Evolutionary conservation across 2,888 invertebrate genomes (phyloP), one percentile per base, ranked within the genome.

Genomic region (Drosophila mimica): DNA sequence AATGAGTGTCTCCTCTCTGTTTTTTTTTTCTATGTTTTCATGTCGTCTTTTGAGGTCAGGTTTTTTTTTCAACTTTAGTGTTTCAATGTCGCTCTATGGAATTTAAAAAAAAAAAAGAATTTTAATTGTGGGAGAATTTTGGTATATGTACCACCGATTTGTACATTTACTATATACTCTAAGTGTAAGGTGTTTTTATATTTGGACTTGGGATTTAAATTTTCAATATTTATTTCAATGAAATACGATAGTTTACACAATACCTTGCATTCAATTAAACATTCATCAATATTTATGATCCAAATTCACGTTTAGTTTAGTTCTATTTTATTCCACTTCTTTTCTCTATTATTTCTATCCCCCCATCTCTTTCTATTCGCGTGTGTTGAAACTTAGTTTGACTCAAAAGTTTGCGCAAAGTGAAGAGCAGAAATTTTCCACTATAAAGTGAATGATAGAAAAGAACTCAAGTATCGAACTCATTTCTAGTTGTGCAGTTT

Each of bases 281-380:
- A 17, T 25, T 53, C 15, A 53, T 67, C 17, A 67, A 67, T 53
- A 67, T 67, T 33, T 31, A 68, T 48, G 15, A 49, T 20, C 1
- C 9, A 13, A 20, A 54, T 36, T 0, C 38, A 15, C 20, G 11
- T 56, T 20, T n/a, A 31, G 11, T 31, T 20, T n/a, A 31, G 11
- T 31, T 20, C 15, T 6, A 9, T 31, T 40, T 17, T 7, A 30
- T 8, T 38, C 13, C 17, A n/a, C 30, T 4, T 25, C 13, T 38
- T 38, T 28, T n/a, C 17, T 17, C 33, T 7, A 4, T 43, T 46
- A 1, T 13, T 13, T 4, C 13, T 25, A 20, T 34, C 0, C n/a
- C 8, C 6, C 38, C 28, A n/a, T 63, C 7, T 13, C 31, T 33
- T 9, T 54, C 25, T 2, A 7, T 43, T 20, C 34, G 13, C 9